Evolutionary conservation across 64 coral and sea anemone genomes (phyloP).

Genomic region (Montipora efflorescens): DNA sequence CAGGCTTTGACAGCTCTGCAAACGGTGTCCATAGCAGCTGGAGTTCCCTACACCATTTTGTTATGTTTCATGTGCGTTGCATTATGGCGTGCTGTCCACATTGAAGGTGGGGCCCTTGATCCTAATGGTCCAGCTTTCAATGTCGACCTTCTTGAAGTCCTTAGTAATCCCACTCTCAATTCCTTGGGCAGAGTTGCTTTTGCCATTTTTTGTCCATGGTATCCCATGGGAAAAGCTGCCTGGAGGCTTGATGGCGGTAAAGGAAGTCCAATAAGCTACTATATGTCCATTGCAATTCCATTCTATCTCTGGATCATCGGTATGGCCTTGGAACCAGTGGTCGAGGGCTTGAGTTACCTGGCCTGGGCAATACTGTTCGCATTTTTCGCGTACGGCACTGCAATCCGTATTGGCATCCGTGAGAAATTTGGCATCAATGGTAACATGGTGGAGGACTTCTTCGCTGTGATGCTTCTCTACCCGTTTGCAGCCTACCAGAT

Average conservation of each 20-base stretch:
- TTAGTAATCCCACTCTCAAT: constrained; percentile 1
- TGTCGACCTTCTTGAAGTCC: constrained; percentile 37
- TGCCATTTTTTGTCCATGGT: constrained; percentile 27
- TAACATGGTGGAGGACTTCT: constrained; percentile 48
- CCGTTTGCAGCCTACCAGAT: constrained; percentile 35
- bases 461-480: constrained; percentile 36
- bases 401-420: constrained; percentile 7
- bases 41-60: constrained; percentile 41
- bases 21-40: constrained; percentile 42
- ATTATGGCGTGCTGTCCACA: constrained; percentile 50
- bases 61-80: constrained; percentile 45
- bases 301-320: constrained; percentile 30
- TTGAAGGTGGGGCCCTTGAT: constrained; percentile 23
- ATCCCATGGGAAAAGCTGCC: constrained; percentile 24
- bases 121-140: constrained; percentile 33
- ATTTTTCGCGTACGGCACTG: constrained; percentile 37
- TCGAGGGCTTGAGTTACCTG: constrained; percentile 26
- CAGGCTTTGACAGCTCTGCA: constrained; percentile 42
- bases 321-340: constrained; percentile 9
- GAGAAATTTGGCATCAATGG: constrained; percentile 47
- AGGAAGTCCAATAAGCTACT: background rate
- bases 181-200: background rate
- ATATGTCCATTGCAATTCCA: constrained; percentile 16
- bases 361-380: constrained; percentile 23
- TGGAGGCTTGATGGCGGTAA: background rate